These are phyloP conservation scores for Autographa gamma DNA, from an alignment of 2,888 invertebrate genomes.

Conservation along the genomic window DNA sequence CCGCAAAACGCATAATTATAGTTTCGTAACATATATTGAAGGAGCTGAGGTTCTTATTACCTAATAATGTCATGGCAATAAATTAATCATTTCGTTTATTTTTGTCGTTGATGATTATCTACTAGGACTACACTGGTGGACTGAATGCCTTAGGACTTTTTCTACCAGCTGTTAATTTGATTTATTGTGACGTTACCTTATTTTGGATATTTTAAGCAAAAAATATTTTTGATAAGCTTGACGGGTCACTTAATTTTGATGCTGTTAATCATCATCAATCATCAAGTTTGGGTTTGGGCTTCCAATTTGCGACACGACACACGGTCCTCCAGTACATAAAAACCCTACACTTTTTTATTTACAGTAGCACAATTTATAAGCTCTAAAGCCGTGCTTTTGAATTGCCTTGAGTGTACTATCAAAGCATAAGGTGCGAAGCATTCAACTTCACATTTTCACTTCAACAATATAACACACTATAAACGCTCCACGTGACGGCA, in stretches of 20 bases:
- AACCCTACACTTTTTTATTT: background rate
- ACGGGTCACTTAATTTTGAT: background rate
- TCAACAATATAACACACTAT: background rate
- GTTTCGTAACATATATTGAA: slow-evolving; percentile 7
- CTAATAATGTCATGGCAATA: background rate
- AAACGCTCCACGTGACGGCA: background rate
- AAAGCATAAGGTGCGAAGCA: background rate
- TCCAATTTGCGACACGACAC: background rate
- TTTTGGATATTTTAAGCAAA: background rate
- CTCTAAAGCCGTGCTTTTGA: background rate
- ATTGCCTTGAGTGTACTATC: background rate
- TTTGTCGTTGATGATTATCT: too few relatives aligned
- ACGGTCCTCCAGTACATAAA: background rate
- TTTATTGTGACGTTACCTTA: background rate
- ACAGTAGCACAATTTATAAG: background rate
- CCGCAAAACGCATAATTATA: slow-evolving; percentile 16
- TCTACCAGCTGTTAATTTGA: background rate
- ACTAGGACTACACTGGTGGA: too few relatives aligned
- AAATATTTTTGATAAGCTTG: background rate
- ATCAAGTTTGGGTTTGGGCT: background rate
- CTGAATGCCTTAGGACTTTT: background rate
- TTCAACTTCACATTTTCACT: background rate
- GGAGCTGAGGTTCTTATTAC: background rate
- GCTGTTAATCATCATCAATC: background rate
- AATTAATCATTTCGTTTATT: background rate